phyloP scores from a whole-genome alignment of 2,113 vertebrate genomes.

The Tragelaphus imberbis region DNA sequence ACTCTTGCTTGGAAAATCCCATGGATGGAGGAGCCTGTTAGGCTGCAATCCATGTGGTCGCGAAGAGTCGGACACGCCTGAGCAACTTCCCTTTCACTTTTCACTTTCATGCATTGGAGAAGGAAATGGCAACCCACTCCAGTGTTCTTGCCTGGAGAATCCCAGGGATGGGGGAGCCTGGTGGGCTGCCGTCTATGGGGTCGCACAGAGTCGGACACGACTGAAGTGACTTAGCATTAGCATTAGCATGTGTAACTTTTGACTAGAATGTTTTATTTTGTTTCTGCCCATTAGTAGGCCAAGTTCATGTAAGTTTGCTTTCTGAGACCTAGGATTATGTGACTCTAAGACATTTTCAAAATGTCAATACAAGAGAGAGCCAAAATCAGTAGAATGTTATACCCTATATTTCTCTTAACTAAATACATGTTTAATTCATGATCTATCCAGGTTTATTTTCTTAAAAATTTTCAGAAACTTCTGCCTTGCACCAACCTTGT shows the following conservation, averaged over 20 bases:
- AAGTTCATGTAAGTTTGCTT: neutral
- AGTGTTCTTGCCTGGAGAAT: too few species aligned
- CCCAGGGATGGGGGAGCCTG: too few species aligned
- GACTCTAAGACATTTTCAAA: neutral
- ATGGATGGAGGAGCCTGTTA: too few species aligned
- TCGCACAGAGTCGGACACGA: too few species aligned
- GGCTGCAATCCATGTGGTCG: too few species aligned
- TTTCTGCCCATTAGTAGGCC: neutral
- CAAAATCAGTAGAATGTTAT: neutral
- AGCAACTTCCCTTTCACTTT: too few species aligned
- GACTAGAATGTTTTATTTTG: neutral
- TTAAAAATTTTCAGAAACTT: neutral
- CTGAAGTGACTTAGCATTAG: too few species aligned
- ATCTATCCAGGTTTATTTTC: neutral
- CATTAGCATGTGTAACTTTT: neutral
- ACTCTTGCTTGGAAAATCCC: too few species aligned
- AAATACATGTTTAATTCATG: constrained; percentile 6
- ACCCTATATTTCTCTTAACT: neutral
- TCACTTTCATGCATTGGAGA: too few species aligned
- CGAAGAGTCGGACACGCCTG: too few species aligned
- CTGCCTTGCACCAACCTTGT: neutral
- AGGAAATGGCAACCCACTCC: too few species aligned
- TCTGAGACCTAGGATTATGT: neutral
- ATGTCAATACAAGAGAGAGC: neutral
- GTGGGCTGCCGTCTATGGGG: too few species aligned